These are phyloP conservation scores for Hylaea fasciaria DNA, from an alignment of 2,888 invertebrate genomes.

Conservation along the genomic window DNA sequence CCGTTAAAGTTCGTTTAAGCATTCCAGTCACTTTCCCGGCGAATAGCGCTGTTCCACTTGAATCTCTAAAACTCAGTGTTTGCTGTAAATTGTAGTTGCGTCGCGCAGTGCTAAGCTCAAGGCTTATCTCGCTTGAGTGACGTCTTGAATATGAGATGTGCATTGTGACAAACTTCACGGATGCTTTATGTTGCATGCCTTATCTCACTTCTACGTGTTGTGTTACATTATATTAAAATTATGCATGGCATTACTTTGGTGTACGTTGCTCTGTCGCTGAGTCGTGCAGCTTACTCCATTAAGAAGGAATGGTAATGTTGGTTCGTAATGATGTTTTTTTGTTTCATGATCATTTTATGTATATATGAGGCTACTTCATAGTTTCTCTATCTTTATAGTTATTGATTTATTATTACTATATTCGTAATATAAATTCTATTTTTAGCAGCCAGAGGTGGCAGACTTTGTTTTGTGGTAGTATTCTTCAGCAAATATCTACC, in stretches of 20 bases:
- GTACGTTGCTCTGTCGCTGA: background rate
- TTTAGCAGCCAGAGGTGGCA: too few relatives aligned
- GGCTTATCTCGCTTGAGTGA: constrained; percentile 56
- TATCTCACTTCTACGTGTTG: constrained; percentile 19
- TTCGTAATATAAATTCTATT: too few relatives aligned
- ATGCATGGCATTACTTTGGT: constrained; percentile 4
- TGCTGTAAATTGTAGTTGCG: constrained; percentile 61
- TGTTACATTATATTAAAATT: constrained; percentile 18
- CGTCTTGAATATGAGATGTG: constrained; percentile 57
- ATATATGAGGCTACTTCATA: too few relatives aligned
- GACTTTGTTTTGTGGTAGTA: too few relatives aligned
- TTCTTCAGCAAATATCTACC: too few relatives aligned
- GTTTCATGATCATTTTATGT: too few relatives aligned
- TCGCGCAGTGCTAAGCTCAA: constrained; percentile 47
- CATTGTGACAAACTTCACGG: constrained; percentile 47
- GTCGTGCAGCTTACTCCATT: too few relatives aligned
- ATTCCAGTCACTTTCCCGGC: constrained; percentile 49
- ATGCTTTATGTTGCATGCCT: constrained; percentile 32
- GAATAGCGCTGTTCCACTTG: constrained; percentile 46
- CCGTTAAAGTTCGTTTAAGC: constrained; percentile 45
- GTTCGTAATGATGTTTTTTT: too few relatives aligned
- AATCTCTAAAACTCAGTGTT: constrained; percentile 55
- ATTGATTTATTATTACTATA: too few relatives aligned
- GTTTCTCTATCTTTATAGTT: too few relatives aligned
- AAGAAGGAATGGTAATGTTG: too few relatives aligned